Evolutionary conservation across 2,113 vertebrate genomes (phyloP).

Genomic region (Murina feae): DNA sequence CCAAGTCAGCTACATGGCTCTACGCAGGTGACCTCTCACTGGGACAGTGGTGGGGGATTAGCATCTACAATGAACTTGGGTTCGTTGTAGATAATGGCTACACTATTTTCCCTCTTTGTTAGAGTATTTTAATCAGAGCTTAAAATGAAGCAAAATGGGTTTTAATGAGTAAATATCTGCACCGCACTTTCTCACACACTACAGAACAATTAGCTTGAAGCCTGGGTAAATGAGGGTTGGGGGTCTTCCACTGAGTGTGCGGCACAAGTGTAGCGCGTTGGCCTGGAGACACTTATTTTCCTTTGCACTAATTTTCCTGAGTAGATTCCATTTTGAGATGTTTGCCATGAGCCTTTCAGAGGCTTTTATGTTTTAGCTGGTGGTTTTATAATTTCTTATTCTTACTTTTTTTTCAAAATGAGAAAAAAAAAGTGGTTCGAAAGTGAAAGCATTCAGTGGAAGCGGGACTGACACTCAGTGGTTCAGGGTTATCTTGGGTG

Average conservation of each 20-base stretch:
- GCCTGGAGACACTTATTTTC: not conserved
- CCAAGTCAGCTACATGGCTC: accelerated
- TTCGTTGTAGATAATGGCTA: accelerated
- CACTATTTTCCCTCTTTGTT: accelerated
- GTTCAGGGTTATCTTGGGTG: not conserved
- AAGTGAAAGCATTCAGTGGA: not conserved
- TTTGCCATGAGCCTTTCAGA: not conserved
- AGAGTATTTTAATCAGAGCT: not conserved
- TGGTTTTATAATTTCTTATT: not conserved
- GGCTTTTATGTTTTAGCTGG: not conserved
- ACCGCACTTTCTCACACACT: not conserved
- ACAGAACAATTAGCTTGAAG: not conserved
- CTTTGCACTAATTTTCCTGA: not conserved
- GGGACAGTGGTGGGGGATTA: no score
- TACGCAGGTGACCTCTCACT: no score
- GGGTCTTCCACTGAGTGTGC: accelerated
- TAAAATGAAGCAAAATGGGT: not conserved
- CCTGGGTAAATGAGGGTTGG: accelerated
- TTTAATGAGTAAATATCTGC: no score
- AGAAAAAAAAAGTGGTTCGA: not conserved
- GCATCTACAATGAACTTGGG: not conserved
- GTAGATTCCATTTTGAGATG: not conserved
- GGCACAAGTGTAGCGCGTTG: accelerated
- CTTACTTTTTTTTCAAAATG: not conserved
- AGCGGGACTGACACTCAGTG: not conserved